A percentile compares a stretch with the other conserved stretches of the same genome.
phyloP scores from a whole-genome alignment of 1,140 invertebrate genomes.

The Aradophagus sp. region DNA sequence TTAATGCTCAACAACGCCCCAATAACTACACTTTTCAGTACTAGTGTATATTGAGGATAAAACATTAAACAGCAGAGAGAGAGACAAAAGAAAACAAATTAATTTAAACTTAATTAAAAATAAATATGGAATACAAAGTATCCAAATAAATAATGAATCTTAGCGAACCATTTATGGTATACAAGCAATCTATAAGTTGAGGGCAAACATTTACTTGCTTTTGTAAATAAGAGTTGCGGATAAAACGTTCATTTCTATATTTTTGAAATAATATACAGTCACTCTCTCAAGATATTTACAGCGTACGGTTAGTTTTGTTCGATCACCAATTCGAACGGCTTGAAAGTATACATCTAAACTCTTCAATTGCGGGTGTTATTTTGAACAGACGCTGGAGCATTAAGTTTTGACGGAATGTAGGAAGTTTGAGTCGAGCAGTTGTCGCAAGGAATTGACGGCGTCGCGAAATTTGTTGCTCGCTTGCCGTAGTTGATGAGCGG shows the following conservation, averaged over 20 bases:
- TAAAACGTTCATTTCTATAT: constrained; percentile 48
- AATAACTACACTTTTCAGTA: constrained; percentile 56
- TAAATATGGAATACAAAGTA: constrained; percentile 43
- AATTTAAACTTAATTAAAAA: constrained; percentile 28
- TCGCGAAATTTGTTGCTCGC: constrained; percentile 62
- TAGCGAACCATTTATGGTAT: constrained; percentile 36
- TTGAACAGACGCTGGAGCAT: background rate
- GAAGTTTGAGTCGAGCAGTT: constrained; percentile 66
- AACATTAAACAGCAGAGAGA: too few species aligned
- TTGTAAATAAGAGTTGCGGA: constrained; percentile 44
- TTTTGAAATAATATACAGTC: constrained; percentile 48
- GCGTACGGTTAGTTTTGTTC: constrained; percentile 36
- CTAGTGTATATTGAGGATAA: constrained; percentile 39
- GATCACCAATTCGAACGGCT: constrained; percentile 34
- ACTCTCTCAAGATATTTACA: constrained; percentile 23
- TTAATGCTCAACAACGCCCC: constrained; percentile 67
- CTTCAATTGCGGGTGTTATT: constrained; percentile 54
- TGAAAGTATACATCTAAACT: constrained; percentile 32
- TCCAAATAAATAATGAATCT: constrained; percentile 28
- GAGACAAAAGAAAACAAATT: constrained; percentile 25
- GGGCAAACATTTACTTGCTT: constrained; percentile 33
- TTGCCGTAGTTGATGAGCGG: constrained; percentile 66
- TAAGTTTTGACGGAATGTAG: constrained; percentile 68
- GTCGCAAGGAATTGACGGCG: constrained; percentile 61
- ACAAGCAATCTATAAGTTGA: constrained; percentile 28